A percentile compares a stretch with the other conserved stretches of the same genome.
These are phyloP conservation scores for Remorina albescens DNA, from an alignment of 2,797 vertebrate species.

Conservation along the genomic window DNA sequence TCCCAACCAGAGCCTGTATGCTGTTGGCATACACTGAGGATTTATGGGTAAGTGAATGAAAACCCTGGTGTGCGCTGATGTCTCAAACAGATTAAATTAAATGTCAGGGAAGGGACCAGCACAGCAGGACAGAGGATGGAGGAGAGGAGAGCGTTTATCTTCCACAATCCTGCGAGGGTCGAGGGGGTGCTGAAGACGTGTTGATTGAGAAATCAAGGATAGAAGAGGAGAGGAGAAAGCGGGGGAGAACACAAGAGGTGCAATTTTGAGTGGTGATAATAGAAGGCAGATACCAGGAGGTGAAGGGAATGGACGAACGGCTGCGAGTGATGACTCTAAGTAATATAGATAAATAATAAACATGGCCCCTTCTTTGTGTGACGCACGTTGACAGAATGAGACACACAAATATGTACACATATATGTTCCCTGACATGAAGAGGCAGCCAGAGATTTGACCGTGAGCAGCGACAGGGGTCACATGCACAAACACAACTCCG, in stretches of 20 bases:
- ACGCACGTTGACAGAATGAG: constrained; percentile 42
- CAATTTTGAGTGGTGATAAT: not conserved
- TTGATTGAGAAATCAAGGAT: constrained; percentile 28
- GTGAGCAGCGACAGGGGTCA: constrained; percentile 64
- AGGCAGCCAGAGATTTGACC: constrained; percentile 67
- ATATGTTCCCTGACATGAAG: constrained; percentile 49
- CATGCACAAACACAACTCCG: constrained; percentile 75
- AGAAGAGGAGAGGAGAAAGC: not conserved
- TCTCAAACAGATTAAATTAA: constrained; percentile 51
- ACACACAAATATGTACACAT: constrained; percentile 36
- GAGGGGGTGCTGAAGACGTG: constrained; percentile 31
- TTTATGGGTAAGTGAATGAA: constrained; percentile 47
- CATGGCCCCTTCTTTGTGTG: constrained; percentile 34
- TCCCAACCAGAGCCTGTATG: constrained; percentile 38
- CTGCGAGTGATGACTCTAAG: constrained; percentile 5
- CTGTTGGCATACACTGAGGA: constrained; percentile 33
- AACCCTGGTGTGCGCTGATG: constrained; percentile 30
- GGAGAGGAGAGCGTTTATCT: constrained; percentile 28
- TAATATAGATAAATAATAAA: constrained; percentile 46
- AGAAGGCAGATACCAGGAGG: too few species aligned
- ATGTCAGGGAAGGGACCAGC: constrained; percentile 15
- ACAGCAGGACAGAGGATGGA: constrained; percentile 24
- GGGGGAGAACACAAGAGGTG: not conserved
- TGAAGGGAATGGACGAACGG: constrained; percentile 2
- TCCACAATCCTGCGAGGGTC: constrained; percentile 12